Percentiles rank a stretch among this genome's conserved stretches.
Conservation (phyloP, 2,113 vertebrate species). For the Takifugu bimaculatus region DNA sequence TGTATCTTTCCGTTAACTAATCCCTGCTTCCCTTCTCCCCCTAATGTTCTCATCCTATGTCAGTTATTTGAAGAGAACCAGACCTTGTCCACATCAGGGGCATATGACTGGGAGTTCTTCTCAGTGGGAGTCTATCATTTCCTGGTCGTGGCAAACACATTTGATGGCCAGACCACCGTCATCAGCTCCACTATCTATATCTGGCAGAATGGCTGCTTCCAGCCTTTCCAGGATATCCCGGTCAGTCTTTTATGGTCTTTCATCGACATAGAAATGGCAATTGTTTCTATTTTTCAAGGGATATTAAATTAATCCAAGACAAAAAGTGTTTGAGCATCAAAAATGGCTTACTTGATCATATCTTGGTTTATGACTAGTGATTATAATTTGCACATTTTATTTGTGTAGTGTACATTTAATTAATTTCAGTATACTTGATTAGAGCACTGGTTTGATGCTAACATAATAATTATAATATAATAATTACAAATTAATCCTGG, state of each 20-base stretch:
- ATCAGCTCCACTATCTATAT: slow-evolving; percentile 87
- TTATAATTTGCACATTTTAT: too few relatives aligned
- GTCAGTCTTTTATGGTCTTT: slow-evolving; percentile 64
- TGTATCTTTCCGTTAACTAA: background rate
- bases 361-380: too few relatives aligned
- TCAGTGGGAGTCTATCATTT: slow-evolving; percentile 84
- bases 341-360: too few relatives aligned
- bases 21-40: background rate
- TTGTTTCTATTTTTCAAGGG: too few relatives aligned
- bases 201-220: slow-evolving; percentile 82
- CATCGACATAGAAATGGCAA: too few relatives aligned
- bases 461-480: too few relatives aligned
- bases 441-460: too few relatives aligned
- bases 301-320: too few relatives aligned
- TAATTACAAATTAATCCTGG: too few relatives aligned
- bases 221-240: slow-evolving; percentile 86
- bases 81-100: slow-evolving; percentile 87
- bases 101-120: slow-evolving; percentile 98
- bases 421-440: too few relatives aligned
- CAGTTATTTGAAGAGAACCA: slow-evolving; percentile 87
- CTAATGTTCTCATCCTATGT: background rate
- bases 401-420: too few relatives aligned
- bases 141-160: slow-evolving; percentile 89
- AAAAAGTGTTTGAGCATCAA: too few relatives aligned
- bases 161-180: slow-evolving; percentile 84